Evolutionary conservation across 2,888 invertebrate species (phyloP).

Genomic region (Terebella lapidaria): DNA sequence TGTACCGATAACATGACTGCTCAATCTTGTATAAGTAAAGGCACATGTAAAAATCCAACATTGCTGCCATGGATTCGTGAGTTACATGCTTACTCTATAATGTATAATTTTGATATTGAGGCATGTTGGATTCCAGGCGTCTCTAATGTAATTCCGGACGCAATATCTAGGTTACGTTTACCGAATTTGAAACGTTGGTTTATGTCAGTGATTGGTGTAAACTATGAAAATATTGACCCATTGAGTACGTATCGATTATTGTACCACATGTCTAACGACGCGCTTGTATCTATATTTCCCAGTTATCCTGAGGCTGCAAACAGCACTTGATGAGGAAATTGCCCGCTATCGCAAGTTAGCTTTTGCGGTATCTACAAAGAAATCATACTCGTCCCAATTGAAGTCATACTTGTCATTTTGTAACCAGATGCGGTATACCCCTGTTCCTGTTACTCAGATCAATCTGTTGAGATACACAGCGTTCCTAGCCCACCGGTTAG

Average conservation of each 20-base stretch:
- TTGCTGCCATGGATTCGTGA: neutral
- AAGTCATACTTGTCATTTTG: neutral
- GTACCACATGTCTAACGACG: neutral
- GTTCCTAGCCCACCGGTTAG: neutral
- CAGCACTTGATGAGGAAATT: too few relatives aligned
- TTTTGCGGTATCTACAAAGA: too few relatives aligned
- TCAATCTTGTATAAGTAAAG: neutral
- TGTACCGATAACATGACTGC: neutral
- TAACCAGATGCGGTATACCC: neutral
- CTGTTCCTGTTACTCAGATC: neutral
- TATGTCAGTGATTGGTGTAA: neutral
- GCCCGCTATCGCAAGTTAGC: too few relatives aligned
- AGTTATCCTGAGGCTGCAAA: neutral
- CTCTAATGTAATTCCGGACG: neutral
- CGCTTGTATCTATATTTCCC: neutral
- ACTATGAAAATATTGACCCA: neutral
- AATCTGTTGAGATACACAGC: neutral
- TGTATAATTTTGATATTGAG: neutral
- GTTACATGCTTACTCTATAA: neutral
- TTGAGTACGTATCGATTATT: neutral
- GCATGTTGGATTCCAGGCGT: neutral
- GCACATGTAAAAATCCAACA: neutral
- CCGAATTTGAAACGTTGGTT: neutral
- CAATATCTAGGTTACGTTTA: neutral
- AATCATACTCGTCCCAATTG: neutral